Base-by-base conservation (phyloP, 2,797 vertebrate species). In the Eutrigla gurnardus region DNA sequence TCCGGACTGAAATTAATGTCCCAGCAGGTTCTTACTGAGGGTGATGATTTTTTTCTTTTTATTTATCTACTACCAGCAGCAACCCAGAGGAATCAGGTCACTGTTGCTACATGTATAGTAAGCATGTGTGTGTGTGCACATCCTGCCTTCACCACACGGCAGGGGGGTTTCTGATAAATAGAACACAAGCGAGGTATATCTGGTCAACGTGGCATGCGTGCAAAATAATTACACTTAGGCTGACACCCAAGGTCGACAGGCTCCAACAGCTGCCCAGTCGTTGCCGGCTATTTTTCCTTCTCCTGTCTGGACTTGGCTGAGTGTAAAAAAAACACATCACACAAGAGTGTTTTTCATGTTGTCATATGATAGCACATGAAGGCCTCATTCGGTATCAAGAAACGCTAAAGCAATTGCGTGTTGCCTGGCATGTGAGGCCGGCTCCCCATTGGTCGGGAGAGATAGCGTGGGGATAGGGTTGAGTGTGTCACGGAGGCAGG, bases 161-260 rank as follows among this genome's bases (percentile, higher is more conserved):
- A 75, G 50, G 45, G 25, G 25, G 25, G 25, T 1, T 25, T 62
- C 85, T 87, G 83, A 89, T 82, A 86, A 86, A 89, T 79, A 83
- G 77, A 88, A 81, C 72, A 78, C 75, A 62, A 74, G 81, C 8
- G 17, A 62, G 52, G 70, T 90, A 83, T 85, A 89, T 92, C 88
- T 90, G 81, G 87, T 92, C 89, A 89, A 84, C 77, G 65, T 86
- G 88, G 88, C 88, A 88, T 84, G 80, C 76, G 66, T 78, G 84
- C 84, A 92, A 84, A 89, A 91, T 90, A 88, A 92, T 91, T 87
- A 86, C 85, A 90, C 88, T 82, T 80, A 78, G 80, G 66, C 80
- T 86, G 89, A 91, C 89, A 87, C 78, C 84, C 88, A 87, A 92
- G 91, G 91, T 89, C 73, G 83, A 90, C 81, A 61, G 77, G 87